Conservation (phyloP, 2,888 invertebrate genomes). For the Phasia obesa region DNA sequence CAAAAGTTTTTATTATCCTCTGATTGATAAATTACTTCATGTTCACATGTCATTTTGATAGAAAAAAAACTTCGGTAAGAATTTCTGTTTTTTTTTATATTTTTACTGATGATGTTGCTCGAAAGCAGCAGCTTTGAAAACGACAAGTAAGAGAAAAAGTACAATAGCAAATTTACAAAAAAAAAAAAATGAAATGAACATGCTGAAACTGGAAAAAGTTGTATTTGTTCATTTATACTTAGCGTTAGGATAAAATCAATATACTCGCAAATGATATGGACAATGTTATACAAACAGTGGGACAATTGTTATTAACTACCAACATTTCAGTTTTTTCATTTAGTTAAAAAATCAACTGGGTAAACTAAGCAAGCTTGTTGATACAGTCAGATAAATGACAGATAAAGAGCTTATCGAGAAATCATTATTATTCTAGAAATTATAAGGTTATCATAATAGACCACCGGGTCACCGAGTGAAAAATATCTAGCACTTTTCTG, state of each 20-base stretch:
- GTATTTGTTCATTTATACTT: constrained; percentile 54
- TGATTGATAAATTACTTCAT: constrained; percentile 68
- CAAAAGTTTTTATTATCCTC: constrained; percentile 59
- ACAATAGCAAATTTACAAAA: constrained; percentile 35
- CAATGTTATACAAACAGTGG: background rate
- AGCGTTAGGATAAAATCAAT: constrained; percentile 60
- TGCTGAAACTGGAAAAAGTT: too few relatives aligned
- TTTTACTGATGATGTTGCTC: constrained; percentile 31
- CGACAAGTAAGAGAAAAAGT: constrained; percentile 15
- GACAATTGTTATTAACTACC: background rate
- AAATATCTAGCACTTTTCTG: too few relatives aligned
- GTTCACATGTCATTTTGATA: constrained; percentile 67
- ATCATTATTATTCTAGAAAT: too few relatives aligned
- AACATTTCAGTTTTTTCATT: too few relatives aligned
- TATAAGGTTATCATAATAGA: too few relatives aligned
- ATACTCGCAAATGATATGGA: constrained; percentile 21
- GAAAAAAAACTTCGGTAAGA: constrained; percentile 47
- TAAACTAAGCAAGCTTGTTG: too few relatives aligned
- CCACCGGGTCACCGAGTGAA: too few relatives aligned
- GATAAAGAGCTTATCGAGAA: too few relatives aligned
- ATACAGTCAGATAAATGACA: too few relatives aligned
- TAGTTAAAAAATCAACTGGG: too few relatives aligned
- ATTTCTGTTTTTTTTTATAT: constrained; percentile 12
- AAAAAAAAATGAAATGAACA: constrained; percentile 38
- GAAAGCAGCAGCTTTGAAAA: constrained; percentile 6